These are phyloP conservation scores for Triplophysa rosa DNA, from an alignment of 2,113 vertebrate species.

Conservation along the genomic window DNA sequence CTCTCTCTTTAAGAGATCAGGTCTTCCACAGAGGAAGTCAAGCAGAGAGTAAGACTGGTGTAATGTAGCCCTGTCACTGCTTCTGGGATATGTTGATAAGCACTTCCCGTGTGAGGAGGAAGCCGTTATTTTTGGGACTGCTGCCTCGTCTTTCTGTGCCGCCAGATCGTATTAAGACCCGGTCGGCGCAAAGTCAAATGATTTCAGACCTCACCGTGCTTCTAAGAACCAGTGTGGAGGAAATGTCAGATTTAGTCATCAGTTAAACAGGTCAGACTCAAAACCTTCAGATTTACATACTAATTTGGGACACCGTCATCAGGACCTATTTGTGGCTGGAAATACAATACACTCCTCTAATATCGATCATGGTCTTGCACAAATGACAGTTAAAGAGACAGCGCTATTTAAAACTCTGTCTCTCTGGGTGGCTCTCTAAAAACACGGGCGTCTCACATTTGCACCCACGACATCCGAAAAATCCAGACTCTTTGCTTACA, in stretches of 20 bases:
- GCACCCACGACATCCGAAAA: background rate
- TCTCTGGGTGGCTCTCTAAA: background rate
- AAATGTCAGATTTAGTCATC: background rate
- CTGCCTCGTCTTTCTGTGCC: conserved; percentile 26
- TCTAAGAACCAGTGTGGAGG: too few relatives aligned
- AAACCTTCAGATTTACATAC: background rate
- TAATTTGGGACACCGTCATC: background rate
- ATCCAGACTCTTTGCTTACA: background rate
- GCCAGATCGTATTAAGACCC: conserved; percentile 45
- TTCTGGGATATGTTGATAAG: conserved; percentile 33
- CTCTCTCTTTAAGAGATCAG: conserved; percentile 14
- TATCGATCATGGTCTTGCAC: background rate
- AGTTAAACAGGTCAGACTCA: background rate
- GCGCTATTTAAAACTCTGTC: background rate
- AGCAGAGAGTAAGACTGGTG: background rate
- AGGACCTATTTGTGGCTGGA: background rate
- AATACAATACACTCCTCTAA: background rate
- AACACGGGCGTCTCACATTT: background rate
- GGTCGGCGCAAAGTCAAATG: conserved; percentile 20
- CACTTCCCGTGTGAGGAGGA: conserved; percentile 40
- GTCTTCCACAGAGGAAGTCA: conserved; percentile 21
- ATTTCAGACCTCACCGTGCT: conserved; percentile 21
- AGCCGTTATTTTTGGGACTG: conserved; percentile 33
- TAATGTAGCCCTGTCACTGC: conserved; percentile 5
- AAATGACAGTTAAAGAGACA: background rate